A percentile compares a stretch with the other conserved stretches of the same genome.
Conservation (phyloP, 2,113 vertebrate genomes). For the Centrocercus urophasianus region DNA sequence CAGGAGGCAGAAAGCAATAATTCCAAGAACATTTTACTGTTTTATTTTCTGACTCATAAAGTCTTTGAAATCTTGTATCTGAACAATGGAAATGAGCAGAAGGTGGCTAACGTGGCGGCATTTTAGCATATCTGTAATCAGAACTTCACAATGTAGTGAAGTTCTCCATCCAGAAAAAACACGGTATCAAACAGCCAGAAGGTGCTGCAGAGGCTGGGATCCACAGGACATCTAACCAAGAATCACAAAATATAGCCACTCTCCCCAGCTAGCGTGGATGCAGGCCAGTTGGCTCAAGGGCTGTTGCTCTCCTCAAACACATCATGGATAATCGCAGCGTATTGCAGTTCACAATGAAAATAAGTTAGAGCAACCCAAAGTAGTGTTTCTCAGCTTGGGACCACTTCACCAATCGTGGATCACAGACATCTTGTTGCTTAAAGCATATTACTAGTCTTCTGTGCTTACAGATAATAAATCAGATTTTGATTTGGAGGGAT, state of each 20-base stretch:
- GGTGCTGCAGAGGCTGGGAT: no score
- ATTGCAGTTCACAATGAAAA: background rate
- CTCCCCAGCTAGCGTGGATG: background rate
- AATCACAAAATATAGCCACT: background rate
- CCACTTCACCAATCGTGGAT: background rate
- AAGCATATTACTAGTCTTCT: background rate
- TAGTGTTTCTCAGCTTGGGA: background rate
- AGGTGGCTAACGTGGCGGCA: background rate
- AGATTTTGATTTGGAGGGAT: background rate
- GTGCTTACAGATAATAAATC: background rate
- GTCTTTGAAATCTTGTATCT: background rate
- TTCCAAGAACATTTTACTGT: background rate
- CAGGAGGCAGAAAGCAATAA: background rate
- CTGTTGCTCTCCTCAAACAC: background rate
- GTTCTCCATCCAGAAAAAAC: background rate
- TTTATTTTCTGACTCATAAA: constrained; percentile 43
- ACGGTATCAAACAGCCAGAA: background rate
- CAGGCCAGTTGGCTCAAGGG: background rate
- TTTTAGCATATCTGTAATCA: background rate
- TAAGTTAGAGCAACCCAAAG: background rate
- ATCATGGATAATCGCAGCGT: background rate
- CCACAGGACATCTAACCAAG: background rate
- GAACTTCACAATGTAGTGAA: background rate
- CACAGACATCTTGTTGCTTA: background rate
- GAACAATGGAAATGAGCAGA: background rate